Evolutionary conservation across 2,888 invertebrate genomes (phyloP), one percentile per base, ranked within the genome.

Genomic region (Trichopoda pennipes): DNA sequence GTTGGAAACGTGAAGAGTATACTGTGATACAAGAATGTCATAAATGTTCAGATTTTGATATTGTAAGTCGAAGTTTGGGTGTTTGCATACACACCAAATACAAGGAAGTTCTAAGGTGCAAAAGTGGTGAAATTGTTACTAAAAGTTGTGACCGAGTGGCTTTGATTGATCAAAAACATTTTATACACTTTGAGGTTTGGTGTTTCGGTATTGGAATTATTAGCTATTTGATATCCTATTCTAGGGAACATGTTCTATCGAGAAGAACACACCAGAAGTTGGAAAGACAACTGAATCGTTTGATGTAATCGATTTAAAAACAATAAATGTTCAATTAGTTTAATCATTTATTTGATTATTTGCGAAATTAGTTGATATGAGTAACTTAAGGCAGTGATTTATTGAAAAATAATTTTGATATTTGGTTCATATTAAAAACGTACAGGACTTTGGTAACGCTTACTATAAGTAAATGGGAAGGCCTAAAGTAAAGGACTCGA

Each of bases 131-230:
- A 92, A 95, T 94, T 80, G 95, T 95, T 12, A 95, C 95, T 8
- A 93, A 96, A 91, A 96, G 97, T 90, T 98, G 98, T 92, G 96
- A 96, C 87, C 93, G 94, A 88, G 95, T 96, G 17, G 95, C 95
- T 3, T 95, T 95, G 92, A 92, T 96, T 66, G 97, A 97, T 88
- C 96, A 97, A 89, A 93, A 94, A 81, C 93, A 94, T 75, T 98
- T 96, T 66, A 87, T 91, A 35, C 89, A 90, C 56, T 91, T 91
- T 49, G 88, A 90, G 70, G 85, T 87, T 3, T 76, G 87, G 3
- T 87, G 89, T 75, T 89, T 90, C 19, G 86, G 86, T 7, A 16
- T 90, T 17, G 91, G 88, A 0, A 75, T 88, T 21, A 61, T 91
- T 1, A 86, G 88, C 38, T 90, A 89, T 28, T 80, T 89, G 49